These are phyloP conservation scores for Chirona hameri DNA, from an alignment of 2,888 invertebrate species.

Conservation along the genomic window DNA sequence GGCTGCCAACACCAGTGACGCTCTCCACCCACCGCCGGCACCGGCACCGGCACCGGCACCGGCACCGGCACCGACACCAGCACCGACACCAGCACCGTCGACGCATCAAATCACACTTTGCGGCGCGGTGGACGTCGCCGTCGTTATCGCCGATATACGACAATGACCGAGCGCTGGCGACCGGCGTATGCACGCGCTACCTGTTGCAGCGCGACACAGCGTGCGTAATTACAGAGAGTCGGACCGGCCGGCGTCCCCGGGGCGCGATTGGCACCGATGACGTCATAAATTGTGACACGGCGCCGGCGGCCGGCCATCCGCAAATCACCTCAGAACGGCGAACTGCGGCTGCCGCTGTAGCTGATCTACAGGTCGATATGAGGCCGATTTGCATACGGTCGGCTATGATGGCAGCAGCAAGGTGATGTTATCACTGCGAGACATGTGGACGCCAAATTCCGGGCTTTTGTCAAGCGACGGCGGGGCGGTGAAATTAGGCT, in stretches of 20 bases:
- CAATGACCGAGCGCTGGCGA: background rate
- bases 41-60: too few relatives aligned
- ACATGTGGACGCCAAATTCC: too few relatives aligned
- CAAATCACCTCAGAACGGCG: background rate
- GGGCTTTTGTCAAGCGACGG: background rate
- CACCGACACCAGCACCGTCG: background rate
- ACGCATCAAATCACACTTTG: conserved; percentile 10
- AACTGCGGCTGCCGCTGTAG: background rate
- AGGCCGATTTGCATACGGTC: background rate
- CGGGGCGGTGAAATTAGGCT: background rate
- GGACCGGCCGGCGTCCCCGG: background rate
- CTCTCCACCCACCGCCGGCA: too few relatives aligned
- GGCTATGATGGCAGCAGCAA: background rate
- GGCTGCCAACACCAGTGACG: background rate
- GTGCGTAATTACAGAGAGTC: background rate
- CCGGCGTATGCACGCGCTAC: background rate
- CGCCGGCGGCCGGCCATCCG: background rate
- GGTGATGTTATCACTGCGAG: too few relatives aligned
- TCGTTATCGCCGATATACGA: background rate
- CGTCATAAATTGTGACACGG: background rate
- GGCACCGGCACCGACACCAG: too few relatives aligned
- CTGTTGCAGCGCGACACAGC: background rate
- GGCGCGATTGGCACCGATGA: background rate
- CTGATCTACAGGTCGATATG: background rate
- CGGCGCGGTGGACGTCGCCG: conserved; percentile 3